Evolutionary conservation across 2,888 invertebrate species (phyloP).

Genomic region (Zaprionus lineosus): DNA sequence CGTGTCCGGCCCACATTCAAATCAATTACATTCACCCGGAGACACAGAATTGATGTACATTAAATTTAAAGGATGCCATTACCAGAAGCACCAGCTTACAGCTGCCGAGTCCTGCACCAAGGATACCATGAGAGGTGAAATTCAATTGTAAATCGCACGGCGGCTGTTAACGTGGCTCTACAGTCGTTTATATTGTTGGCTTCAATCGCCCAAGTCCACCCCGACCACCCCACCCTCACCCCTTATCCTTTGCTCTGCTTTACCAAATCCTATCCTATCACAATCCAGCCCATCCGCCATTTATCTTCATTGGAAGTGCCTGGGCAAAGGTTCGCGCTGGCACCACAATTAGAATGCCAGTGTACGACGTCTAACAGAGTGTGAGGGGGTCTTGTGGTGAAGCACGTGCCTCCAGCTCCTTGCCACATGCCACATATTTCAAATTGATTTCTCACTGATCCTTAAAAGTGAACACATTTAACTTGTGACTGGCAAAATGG

Average conservation of each 20-base stretch:
- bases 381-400: not conserved
- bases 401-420: conserved; percentile 37
- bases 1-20: conserved; percentile 16
- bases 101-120: conserved; percentile 9
- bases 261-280: not conserved
- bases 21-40: conserved; percentile 30
- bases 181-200: conserved; percentile 28
- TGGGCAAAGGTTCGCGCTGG: conserved; percentile 7
- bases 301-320: conserved; percentile 56
- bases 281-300: conserved; percentile 32
- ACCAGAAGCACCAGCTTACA: not conserved
- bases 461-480: conserved; percentile 41
- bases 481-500: conserved; percentile 19
- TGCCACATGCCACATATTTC: conserved; percentile 36
- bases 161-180: conserved; percentile 11
- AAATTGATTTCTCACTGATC: conserved; percentile 50
- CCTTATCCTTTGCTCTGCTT: conserved; percentile 10
- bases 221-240: too few relatives aligned
- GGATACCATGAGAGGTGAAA: conserved; percentile 25
- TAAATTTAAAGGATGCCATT: conserved; percentile 24
- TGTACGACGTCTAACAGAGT: not conserved
- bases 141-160: conserved; percentile 46
- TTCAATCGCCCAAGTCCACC: too few relatives aligned
- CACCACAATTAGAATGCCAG: conserved; percentile 48
- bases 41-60: conserved; percentile 3